These are phyloP conservation scores for Tenthredo distinguenda DNA, from an alignment of 2,888 invertebrate genomes.

Conservation along the genomic window DNA sequence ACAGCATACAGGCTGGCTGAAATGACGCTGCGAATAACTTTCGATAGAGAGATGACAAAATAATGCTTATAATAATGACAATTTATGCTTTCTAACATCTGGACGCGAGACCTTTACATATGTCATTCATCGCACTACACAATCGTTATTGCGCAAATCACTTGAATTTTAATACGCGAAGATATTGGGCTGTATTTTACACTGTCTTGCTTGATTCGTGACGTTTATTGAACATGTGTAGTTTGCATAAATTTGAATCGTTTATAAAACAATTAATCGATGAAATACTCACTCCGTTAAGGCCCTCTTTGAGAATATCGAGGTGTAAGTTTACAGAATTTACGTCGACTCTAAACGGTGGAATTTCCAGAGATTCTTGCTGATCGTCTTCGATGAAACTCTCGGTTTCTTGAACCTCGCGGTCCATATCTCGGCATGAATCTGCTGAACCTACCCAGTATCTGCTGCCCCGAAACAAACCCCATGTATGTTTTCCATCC, in stretches of 20 bases:
- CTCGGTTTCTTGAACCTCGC: constrained; percentile 55
- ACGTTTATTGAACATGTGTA: background rate
- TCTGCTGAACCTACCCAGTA: constrained; percentile 68
- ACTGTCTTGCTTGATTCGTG: background rate
- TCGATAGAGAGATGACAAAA: background rate
- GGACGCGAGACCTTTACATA: background rate
- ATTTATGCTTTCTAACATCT: background rate
- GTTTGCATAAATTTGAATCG: background rate
- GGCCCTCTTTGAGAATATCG: constrained; percentile 57
- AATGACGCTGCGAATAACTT: background rate
- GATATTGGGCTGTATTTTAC: background rate
- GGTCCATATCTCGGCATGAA: constrained; percentile 66
- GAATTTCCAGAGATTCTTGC: constrained; percentile 52
- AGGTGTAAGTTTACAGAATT: constrained; percentile 64
- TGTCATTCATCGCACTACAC: background rate
- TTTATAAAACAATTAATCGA: background rate
- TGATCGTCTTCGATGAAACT: constrained; percentile 39
- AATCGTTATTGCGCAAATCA: constrained; percentile 5
- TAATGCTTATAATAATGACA: background rate
- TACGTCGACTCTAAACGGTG: constrained; percentile 65
- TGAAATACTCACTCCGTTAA: constrained; percentile 62
- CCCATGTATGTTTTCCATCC: constrained; percentile 66
- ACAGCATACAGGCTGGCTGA: background rate
- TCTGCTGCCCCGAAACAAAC: constrained; percentile 64
- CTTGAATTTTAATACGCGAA: background rate